phyloP scores from a whole-genome alignment of 2,888 invertebrate genomes.

The Acleris emargana region DNA sequence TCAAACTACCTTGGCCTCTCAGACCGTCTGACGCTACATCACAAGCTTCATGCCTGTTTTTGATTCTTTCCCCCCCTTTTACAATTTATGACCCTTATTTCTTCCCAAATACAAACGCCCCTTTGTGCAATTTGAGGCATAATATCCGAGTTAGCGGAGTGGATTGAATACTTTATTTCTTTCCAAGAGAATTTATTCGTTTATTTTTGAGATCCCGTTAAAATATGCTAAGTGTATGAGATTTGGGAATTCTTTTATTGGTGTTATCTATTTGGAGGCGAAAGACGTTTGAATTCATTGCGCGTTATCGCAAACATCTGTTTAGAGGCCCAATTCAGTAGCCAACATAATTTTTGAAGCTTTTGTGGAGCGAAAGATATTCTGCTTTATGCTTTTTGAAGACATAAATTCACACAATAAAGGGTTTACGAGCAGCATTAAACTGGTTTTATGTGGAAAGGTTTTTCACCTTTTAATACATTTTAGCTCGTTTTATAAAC shows the following conservation, averaged over 20 bases:
- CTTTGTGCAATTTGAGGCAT: conserved; percentile 33
- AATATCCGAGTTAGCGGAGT: conserved; percentile 27
- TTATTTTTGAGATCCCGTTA: conserved; percentile 29
- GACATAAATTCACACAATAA: conserved; percentile 16
- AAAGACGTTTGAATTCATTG: conserved; percentile 4
- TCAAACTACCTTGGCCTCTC: background rate
- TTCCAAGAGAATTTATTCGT: conserved; percentile 12
- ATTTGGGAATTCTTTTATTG: conserved; percentile 23
- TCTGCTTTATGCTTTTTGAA: conserved; percentile 2
- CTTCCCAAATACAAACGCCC: conserved; percentile 26
- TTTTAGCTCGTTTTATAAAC: conserved; percentile 4
- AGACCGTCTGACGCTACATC: background rate
- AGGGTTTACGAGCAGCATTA: conserved; percentile 13
- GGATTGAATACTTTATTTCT: conserved; percentile 32
- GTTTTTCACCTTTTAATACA: conserved; percentile 18
- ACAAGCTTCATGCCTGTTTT: background rate
- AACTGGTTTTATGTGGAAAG: conserved; percentile 20
- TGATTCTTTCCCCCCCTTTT: conserved; percentile 12
- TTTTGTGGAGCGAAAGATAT: background rate
- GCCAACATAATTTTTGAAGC: background rate
- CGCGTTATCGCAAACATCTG: conserved; percentile 12
- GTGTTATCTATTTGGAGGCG: conserved; percentile 11
- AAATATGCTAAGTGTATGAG: conserved; percentile 33
- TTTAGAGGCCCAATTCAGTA: background rate
- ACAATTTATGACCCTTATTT: conserved; percentile 29